Base-by-base conservation (phyloP, 23 tunicate species). In the Styela clava region DNA sequence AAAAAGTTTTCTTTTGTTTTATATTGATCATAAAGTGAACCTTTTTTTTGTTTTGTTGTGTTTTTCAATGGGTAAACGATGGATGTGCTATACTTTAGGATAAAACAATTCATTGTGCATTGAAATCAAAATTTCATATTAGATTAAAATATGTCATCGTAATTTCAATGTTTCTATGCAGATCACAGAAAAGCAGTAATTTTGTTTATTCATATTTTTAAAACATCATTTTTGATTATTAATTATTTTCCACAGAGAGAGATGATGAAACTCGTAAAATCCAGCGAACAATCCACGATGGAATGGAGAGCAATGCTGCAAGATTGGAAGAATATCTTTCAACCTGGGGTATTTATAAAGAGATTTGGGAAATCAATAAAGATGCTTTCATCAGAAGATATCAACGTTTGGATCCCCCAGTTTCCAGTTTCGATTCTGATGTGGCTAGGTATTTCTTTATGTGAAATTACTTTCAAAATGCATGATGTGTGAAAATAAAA, bases 351-450 rank as follows among this genome's bases (percentile, higher is more conserved):
- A 94, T 84, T 74, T 94, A 94, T 83, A 89, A 88, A 74, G 99
- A 94, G 74, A 88, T 94, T 65, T 94, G 99, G 99, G 91, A 88
- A 67, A 88, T 94, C 79, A 94, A 94, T 85, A 94, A 94, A 67
- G 88, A 87, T 64, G 95, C 95, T 61, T 94, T 94, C 78, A 94
- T 94, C 65, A 65, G 85, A 62, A 82, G 94, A 94, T 94, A 94
- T 62, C 90, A 94, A 78, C 52, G 85, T 35, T 83, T 88, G 29
- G 84, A 88, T 52, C 94, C 91, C 0, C 91, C 94, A 23, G 95
- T 94, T 19, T 67, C 89, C 29, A 88, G 94, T 34, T 94, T 94
- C 70, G 99, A 94, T 83, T 87, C 99, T 32, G 99, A 94, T 71
- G 85, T 89, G 62, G 99, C 97, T 74, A 85, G 99, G 97, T 92